These are phyloP conservation scores for Argyresthia albistria DNA, from an alignment of 2,888 invertebrate species.

Conservation along the genomic window DNA sequence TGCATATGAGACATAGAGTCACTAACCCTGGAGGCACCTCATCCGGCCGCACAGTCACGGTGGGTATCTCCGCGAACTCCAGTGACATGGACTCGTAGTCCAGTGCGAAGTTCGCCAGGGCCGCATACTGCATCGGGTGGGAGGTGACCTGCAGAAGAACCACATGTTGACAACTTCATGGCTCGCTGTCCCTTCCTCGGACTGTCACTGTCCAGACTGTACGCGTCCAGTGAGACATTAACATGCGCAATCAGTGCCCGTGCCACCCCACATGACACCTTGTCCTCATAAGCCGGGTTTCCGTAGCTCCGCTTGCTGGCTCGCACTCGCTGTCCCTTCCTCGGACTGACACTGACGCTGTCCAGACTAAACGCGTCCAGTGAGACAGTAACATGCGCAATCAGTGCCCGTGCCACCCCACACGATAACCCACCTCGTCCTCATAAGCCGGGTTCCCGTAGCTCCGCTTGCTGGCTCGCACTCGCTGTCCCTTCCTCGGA, in stretches of 20 bases:
- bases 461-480: slow-evolving; percentile 85
- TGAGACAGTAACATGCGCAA: too few relatives aligned
- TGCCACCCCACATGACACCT: slow-evolving; percentile 54
- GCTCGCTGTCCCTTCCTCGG: too few relatives aligned
- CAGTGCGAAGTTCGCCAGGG: slow-evolving; percentile 80
- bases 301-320: slow-evolving; percentile 91
- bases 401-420: too few relatives aligned
- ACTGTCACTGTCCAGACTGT: too few relatives aligned
- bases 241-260: too few relatives aligned
- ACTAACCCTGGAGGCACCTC: slow-evolving; percentile 82
- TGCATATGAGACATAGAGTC: too few relatives aligned
- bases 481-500: slow-evolving; percentile 77
- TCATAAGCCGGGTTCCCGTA: slow-evolving; percentile 94
- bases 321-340: slow-evolving; percentile 77
- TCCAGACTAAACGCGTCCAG: slow-evolving; percentile 80
- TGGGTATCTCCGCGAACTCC: slow-evolving; percentile 87
- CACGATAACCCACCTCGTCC: slow-evolving; percentile 83
- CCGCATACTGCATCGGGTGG: slow-evolving; percentile 84
- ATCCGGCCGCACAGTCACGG: slow-evolving; percentile 82
- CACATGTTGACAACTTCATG: neutral
- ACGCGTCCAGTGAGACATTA: too few relatives aligned
- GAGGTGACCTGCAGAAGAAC: slow-evolving; percentile 71
- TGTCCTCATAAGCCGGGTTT: slow-evolving; percentile 92
- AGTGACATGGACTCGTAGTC: slow-evolving; percentile 81
- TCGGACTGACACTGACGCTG: slow-evolving; percentile 87